These are phyloP conservation scores for Troides helena DNA, from an alignment of 2,888 invertebrate genomes.

Conservation along the genomic window DNA sequence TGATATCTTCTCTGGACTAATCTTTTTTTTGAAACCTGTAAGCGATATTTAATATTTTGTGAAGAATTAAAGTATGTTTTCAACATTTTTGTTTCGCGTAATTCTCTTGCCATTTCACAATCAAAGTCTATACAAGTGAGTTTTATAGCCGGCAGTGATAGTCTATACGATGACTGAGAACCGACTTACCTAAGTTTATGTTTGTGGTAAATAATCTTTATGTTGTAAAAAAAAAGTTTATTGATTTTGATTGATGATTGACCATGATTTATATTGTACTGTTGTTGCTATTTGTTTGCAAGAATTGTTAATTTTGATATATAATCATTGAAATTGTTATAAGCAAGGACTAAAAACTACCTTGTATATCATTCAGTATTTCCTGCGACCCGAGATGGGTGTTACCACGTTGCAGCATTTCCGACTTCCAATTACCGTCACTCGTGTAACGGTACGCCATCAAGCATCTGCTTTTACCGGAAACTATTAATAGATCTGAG, in stretches of 20 bases:
- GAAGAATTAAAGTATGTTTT: neutral
- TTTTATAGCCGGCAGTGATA: too few relatives aligned
- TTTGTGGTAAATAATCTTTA: too few relatives aligned
- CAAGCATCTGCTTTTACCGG: conserved; percentile 62
- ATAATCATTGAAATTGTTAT: neutral
- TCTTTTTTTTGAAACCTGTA: conserved; percentile 56
- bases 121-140: too few relatives aligned
- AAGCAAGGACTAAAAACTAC: conserved; percentile 36
- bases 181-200: too few relatives aligned
- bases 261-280: too few relatives aligned
- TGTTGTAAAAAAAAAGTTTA: too few relatives aligned
- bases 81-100: neutral
- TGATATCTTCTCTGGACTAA: conserved; percentile 50
- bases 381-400: conserved; percentile 71
- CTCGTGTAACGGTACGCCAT: conserved; percentile 60
- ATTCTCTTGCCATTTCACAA: neutral
- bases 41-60: neutral
- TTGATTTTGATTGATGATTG: too few relatives aligned
- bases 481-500: conserved; percentile 58
- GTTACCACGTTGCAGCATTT: conserved; percentile 66
- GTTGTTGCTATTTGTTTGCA: too few relatives aligned
- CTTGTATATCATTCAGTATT: conserved; percentile 67
- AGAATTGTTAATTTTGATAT: too few relatives aligned
- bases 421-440: conserved; percentile 56
- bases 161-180: too few relatives aligned